A percentile compares a stretch with the other conserved stretches of the same genome.
Conservation (phyloP, 2,888 invertebrate genomes). For the Thera britannica region DNA sequence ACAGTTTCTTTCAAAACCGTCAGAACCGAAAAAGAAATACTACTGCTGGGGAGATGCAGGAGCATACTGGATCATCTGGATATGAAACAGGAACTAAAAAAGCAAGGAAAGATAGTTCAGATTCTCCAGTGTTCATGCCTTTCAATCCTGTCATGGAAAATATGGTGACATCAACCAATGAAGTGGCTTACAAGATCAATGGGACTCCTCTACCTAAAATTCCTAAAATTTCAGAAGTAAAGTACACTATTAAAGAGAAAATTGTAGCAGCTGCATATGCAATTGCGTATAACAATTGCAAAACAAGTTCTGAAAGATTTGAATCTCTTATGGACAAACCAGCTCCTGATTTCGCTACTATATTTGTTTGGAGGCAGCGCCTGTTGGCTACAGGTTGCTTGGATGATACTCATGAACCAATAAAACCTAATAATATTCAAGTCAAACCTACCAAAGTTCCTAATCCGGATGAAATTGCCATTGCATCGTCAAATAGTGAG, state of each 20-base stretch:
- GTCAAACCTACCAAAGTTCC: conserved; percentile 51
- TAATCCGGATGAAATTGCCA: conserved; percentile 75
- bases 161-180: conserved; percentile 74
- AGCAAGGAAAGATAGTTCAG: conserved; percentile 54
- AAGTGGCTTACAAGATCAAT: conserved; percentile 65
- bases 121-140: conserved; percentile 53
- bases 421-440: conserved; percentile 11
- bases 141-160: conserved; percentile 76
- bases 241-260: conserved; percentile 73
- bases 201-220: conserved; percentile 65
- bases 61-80: conserved; percentile 66
- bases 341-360: conserved; percentile 79
- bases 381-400: conserved; percentile 74
- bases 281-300: conserved; percentile 76
- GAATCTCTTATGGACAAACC: conserved; percentile 72
- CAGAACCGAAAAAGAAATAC: conserved; percentile 60
- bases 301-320: conserved; percentile 73
- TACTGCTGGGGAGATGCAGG: conserved; percentile 64
- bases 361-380: conserved; percentile 76
- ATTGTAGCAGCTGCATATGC: conserved; percentile 75
- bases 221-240: conserved; percentile 67
- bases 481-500: conserved; percentile 63
- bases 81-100: conserved; percentile 71
- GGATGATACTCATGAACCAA: conserved; percentile 62
- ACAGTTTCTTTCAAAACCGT: conserved; percentile 44